Evolutionary conservation across 2,797 vertebrate genomes (phyloP), one percentile per base, ranked within the genome.

Genomic region (Pteronotus mesoamericanus): DNA sequence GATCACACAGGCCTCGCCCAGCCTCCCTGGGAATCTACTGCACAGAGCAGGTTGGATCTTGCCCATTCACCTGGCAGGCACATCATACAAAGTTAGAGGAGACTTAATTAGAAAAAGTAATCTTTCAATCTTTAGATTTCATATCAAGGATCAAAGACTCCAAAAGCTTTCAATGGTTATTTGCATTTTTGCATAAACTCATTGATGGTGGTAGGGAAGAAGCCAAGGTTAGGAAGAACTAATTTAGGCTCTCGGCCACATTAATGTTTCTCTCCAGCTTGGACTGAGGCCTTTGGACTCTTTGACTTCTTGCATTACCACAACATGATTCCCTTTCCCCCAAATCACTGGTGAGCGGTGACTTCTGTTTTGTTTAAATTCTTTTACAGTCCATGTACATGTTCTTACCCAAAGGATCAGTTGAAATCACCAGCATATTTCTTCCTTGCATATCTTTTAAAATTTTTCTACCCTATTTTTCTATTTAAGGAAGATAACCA

Each of bases 41-140:
- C 44, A 46, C 53, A 57, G 26, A 61, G 61, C 85, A 83, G 51
- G 86, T 66, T 53, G 22, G 14, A 29, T 82, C 82, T 86, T 86
- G 87, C 88, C 91, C 75, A 9, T 34, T 95, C 69, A 92, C 86
- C 79, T 94, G 72, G 42, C 57, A 80, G 22, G 46, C 53, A 42
- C 61, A 64, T 68, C 48, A 26, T 55, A 46, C 95, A 95, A 96
- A 91, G 86, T 95, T 95, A 94, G 61, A 94, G 64, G 66, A 77
- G 75, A 91, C 84, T 93, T 92, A 94, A 97, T 97, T 96, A 94
- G 89, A 77, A 82, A 94, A 95, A 87, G 95, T 84, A 94, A 97
- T 97, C 96, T 96, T 90, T 95, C 82, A 29, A 82, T 91, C 95
- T 97, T 79, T 44, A 95, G 91, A 91, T 83, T 74, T 53, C 84